Conservation (phyloP, 2,797 vertebrate genomes). For the Phaenicophaeus curvirostris region DNA sequence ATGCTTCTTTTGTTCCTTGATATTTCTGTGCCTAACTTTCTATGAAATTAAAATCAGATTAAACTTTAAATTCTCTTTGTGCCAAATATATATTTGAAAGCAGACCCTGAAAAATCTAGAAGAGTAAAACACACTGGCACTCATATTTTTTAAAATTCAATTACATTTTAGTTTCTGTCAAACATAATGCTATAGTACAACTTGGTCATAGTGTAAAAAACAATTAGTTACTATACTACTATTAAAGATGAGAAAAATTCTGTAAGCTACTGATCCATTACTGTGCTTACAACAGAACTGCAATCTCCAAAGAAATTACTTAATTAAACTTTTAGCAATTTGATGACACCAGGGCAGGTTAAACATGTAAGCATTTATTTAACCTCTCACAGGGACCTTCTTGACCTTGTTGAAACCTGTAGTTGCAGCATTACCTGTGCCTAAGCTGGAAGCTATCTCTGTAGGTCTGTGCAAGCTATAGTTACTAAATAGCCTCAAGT, state of each 20-base stretch:
- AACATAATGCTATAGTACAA: neutral
- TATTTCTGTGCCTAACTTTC: neutral
- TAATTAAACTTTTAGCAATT: neutral
- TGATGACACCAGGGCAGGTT: neutral
- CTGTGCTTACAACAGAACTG: neutral
- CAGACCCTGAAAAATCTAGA: neutral
- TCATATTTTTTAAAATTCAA: neutral
- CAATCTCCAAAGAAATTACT: neutral
- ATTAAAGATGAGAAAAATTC: neutral
- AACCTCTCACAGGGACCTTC: neutral
- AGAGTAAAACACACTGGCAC: neutral
- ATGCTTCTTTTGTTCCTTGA: neutral
- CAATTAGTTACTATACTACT: neutral
- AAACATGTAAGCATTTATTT: neutral
- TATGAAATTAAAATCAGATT: neutral
- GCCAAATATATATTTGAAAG: neutral
- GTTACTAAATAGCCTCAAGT: neutral
- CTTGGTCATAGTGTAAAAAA: neutral
- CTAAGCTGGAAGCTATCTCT: neutral
- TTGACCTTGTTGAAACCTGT: neutral
- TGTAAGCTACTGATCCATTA: neutral
- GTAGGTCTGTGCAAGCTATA: neutral
- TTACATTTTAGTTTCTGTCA: neutral
- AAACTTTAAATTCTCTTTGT: neutral
- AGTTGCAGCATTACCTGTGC: neutral